Percentiles rank a stretch among this genome's conserved stretches.
Evolutionary conservation across 2,888 invertebrate genomes (phyloP).

Genomic region (Synergus laeviventris): DNA sequence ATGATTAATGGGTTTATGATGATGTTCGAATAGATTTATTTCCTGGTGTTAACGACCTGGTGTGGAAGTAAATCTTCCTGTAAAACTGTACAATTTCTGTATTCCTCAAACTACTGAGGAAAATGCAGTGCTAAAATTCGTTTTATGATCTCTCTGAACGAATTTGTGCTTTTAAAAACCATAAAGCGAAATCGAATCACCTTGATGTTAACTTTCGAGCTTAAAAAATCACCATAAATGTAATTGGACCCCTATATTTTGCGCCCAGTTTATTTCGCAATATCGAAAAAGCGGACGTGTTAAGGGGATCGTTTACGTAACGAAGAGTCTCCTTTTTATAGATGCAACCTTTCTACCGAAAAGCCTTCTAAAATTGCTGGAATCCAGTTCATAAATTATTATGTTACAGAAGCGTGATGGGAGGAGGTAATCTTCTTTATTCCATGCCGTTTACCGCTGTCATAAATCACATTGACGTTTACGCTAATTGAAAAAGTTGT

Average conservation of each 20-base stretch:
- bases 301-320: constrained; percentile 20
- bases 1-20: constrained; percentile 30
- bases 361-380: constrained; percentile 30
- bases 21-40: constrained; percentile 28
- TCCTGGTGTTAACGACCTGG: constrained; percentile 1
- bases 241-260: neutral
- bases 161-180: neutral
- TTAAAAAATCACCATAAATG: neutral
- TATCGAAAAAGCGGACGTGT: constrained; percentile 11
- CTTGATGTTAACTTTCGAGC: neutral
- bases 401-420: constrained; percentile 32
- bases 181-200: neutral
- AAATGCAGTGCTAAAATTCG: no score
- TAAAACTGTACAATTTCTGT: no score
- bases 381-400: constrained; percentile 37
- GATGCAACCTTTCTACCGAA: constrained; percentile 14
- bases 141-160: no score
- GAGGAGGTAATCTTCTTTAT: constrained; percentile 31
- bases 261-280: neutral
- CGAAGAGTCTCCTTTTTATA: constrained; percentile 3
- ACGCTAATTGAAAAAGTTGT: constrained; percentile 36
- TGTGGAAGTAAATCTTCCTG: neutral
- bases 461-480: constrained; percentile 28
- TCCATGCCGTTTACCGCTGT: constrained; percentile 22
- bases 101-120: no score